Conservation (phyloP, 2,888 invertebrate species). For the Dryadula phaetusa region DNA sequence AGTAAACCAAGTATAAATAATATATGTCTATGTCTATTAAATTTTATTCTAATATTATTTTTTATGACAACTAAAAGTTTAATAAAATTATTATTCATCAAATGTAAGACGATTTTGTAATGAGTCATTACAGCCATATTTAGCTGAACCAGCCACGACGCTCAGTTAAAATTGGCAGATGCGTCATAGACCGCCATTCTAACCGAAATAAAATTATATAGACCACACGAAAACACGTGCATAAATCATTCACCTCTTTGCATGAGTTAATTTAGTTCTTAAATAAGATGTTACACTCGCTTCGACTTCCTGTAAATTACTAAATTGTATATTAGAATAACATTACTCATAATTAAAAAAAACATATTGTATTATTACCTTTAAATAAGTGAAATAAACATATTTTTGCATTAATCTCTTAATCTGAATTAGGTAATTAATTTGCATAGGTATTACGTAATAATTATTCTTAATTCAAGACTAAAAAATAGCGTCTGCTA, state of each 20-base stretch:
- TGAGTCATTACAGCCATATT: constrained; percentile 69
- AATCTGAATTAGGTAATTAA: not conserved
- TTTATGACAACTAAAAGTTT: too few species aligned
- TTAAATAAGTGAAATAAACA: not conserved
- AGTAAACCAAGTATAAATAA: not conserved
- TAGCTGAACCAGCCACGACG: constrained; percentile 59
- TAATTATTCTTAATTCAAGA: not conserved
- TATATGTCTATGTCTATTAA: not conserved
- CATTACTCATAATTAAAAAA: not conserved
- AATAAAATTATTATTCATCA: too few species aligned
- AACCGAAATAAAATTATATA: constrained; percentile 46
- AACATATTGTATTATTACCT: constrained; percentile 9
- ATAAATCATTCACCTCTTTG: constrained; percentile 44
- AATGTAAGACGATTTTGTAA: not conserved
- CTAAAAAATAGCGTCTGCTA: not conserved
- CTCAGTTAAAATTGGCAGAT: constrained; percentile 63
- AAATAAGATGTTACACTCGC: constrained; percentile 21
- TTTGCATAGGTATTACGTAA: not conserved
- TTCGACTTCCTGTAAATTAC: constrained; percentile 7
- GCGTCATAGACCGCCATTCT: constrained; percentile 68
- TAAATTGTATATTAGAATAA: constrained; percentile 7
- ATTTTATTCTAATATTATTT: too few species aligned
- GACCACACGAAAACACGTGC: constrained; percentile 26
- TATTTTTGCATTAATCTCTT: not conserved
- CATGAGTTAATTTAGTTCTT: constrained; percentile 31